Evolutionary conservation across 2,113 vertebrate species (phyloP).

Genomic region (Campylomormyrus tamandua): DNA sequence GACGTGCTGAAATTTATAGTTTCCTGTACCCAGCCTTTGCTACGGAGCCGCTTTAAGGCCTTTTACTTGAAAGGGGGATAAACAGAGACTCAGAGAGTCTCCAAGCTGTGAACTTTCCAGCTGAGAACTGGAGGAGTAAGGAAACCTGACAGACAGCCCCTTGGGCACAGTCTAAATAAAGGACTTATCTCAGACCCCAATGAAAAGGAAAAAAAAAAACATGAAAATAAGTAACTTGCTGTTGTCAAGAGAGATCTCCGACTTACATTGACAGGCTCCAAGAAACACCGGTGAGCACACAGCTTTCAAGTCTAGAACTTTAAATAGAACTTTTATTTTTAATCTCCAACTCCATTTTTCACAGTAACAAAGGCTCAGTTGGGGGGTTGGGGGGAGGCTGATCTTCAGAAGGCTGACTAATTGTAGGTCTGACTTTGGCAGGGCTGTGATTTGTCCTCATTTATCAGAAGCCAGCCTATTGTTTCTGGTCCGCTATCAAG

Average conservation of each 20-base stretch:
- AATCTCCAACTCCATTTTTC: neutral
- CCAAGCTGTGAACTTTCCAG: constrained; percentile 24
- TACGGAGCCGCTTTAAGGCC: neutral
- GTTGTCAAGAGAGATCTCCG: neutral
- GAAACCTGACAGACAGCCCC: constrained; percentile 18
- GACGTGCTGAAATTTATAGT: constrained; percentile 29
- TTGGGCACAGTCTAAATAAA: constrained; percentile 17
- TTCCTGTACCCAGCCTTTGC: constrained; percentile 36
- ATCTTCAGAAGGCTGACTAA: neutral
- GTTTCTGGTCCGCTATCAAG: neutral
- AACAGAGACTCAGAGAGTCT: constrained; percentile 14
- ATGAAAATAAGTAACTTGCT: neutral
- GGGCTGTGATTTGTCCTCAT: neutral
- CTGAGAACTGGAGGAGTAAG: constrained; percentile 13
- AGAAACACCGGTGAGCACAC: neutral
- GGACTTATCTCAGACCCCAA: constrained; percentile 1
- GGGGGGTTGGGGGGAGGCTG: neutral
- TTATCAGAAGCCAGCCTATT: neutral
- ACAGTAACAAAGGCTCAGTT: neutral
- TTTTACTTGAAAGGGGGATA: constrained; percentile 10
- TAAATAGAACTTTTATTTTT: neutral
- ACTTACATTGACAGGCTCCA: neutral
- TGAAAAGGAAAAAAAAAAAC: constrained; percentile 5
- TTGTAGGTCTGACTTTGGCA: neutral
- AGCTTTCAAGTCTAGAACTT: neutral